Percentiles rank a stretch among this genome's conserved stretches.
These are phyloP conservation scores for Rhimphoctona megacephalus DNA, from an alignment of 2,888 invertebrate genomes.

Conservation along the genomic window DNA sequence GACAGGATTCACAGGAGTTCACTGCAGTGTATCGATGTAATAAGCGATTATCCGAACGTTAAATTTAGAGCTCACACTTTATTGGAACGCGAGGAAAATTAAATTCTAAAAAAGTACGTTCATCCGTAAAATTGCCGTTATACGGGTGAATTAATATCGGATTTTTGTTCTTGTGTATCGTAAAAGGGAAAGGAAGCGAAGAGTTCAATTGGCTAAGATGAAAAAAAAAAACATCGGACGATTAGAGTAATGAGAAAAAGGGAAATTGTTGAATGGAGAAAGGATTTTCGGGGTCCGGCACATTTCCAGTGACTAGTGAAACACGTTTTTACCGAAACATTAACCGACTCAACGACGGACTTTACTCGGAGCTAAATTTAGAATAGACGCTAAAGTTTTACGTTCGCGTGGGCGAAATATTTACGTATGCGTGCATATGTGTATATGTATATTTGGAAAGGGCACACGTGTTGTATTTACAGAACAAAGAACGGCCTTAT, in stretches of 20 bases:
- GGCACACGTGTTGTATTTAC: constrained; percentile 56
- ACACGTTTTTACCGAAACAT: constrained; percentile 11
- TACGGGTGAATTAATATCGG: background rate
- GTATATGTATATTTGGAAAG: constrained; percentile 33
- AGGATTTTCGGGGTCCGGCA: background rate
- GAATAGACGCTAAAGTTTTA: constrained; percentile 51
- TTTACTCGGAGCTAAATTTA: constrained; percentile 62
- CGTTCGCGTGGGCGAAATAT: constrained; percentile 33
- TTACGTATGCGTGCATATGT: constrained; percentile 3
- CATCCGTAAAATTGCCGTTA: background rate
- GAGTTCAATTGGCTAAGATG: background rate
- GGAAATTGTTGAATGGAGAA: background rate
- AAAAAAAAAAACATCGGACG: background rate
- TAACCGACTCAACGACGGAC: constrained; percentile 45
- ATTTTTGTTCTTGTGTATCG: background rate
- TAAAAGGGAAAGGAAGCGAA: background rate
- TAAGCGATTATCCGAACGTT: constrained; percentile 4
- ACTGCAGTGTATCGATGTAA: background rate
- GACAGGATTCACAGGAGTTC: background rate
- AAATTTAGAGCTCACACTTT: constrained; percentile 8
- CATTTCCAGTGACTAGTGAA: background rate
- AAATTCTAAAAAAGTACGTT: background rate
- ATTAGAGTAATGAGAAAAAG: background rate
- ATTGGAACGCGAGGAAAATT: background rate
- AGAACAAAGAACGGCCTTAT: constrained; percentile 60